These are phyloP conservation scores for Halcyon badia DNA, from an alignment of 2,797 vertebrate species.

Conservation along the genomic window DNA sequence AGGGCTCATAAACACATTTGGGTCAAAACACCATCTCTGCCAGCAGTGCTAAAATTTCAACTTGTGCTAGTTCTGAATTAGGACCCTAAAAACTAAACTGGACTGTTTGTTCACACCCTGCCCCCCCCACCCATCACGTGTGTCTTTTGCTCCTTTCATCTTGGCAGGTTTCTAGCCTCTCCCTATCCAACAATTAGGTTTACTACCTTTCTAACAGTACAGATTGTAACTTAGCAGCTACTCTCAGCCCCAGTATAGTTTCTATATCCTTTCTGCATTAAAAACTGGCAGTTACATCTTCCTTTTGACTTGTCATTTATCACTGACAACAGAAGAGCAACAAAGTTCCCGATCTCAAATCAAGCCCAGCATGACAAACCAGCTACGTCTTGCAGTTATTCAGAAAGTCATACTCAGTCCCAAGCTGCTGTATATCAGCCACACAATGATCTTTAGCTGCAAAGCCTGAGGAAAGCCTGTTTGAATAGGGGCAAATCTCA, in stretches of 20 bases:
- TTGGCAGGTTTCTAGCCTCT: background rate
- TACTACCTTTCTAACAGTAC: background rate
- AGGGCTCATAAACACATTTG: background rate
- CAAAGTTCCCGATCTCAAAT: background rate
- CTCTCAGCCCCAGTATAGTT: background rate
- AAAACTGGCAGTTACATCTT: background rate
- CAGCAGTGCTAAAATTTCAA: rapidly evolving
- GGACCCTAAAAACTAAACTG: background rate
- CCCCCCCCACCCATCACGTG: rapidly evolving
- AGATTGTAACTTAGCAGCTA: background rate
- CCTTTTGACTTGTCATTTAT: background rate
- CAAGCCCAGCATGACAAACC: background rate
- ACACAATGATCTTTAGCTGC: background rate
- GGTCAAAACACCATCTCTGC: background rate
- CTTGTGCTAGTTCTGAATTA: background rate
- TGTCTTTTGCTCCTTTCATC: background rate
- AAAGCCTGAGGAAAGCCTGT: background rate
- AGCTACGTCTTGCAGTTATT: background rate
- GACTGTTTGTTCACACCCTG: background rate
- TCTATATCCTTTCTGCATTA: background rate
- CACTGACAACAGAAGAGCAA: background rate
- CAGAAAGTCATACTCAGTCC: background rate
- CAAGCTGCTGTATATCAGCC: background rate
- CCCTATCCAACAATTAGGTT: background rate
- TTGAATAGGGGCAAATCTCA: background rate